These are phyloP conservation scores for Lepilemur septentrionalis DNA, from an alignment of 2,797 vertebrate species.

Conservation along the genomic window DNA sequence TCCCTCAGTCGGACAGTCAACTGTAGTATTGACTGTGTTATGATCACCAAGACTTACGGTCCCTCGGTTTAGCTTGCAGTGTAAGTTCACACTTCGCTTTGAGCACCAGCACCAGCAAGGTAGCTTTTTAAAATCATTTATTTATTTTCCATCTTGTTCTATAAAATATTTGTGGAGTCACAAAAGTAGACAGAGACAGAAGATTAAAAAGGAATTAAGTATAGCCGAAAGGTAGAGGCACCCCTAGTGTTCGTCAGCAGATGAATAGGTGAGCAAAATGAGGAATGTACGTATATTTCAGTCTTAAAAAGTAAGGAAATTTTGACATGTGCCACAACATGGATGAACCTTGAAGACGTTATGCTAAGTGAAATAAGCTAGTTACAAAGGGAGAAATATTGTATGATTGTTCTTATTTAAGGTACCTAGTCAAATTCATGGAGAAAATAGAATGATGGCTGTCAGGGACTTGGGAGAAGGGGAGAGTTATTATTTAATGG, in stretches of 20 bases:
- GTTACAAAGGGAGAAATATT: not conserved
- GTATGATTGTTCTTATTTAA: not conserved
- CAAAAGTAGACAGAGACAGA: not conserved
- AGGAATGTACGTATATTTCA: not conserved
- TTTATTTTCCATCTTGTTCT: not conserved
- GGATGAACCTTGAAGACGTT: not conserved
- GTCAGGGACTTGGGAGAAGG: not conserved
- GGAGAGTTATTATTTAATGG: not conserved
- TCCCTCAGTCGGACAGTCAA: not conserved
- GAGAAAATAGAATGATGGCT: not conserved
- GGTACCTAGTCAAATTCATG: not conserved
- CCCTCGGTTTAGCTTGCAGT: not conserved
- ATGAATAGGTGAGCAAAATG: not conserved
- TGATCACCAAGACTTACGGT: not conserved
- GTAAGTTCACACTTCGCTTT: not conserved
- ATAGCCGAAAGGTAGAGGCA: not conserved
- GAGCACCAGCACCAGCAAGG: not conserved
- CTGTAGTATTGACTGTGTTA: not conserved
- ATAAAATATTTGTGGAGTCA: not conserved
- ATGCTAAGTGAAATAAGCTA: not conserved
- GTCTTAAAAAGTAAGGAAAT: not conserved
- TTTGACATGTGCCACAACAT: not conserved
- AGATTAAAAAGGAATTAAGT: conserved; percentile 10
- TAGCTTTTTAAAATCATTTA: not conserved
- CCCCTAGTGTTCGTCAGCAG: not conserved